Base-by-base conservation (phyloP, 2,797 vertebrate species). In the Hypotaenidia philippensis region DNA sequence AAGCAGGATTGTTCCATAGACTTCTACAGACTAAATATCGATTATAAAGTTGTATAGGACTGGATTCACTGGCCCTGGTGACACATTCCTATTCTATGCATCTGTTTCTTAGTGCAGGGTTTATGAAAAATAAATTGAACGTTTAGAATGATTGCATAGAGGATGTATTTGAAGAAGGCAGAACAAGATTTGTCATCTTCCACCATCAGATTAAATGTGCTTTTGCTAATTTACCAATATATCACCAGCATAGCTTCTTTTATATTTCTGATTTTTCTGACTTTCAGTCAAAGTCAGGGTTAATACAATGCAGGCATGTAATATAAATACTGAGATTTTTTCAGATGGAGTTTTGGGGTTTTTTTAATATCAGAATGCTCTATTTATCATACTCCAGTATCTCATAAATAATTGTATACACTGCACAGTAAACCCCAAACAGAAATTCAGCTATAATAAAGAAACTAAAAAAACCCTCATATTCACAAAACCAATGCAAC, bases 381-480 rank as follows among this genome's bases (percentile, higher is more conserved):
- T 81, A 88, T 96, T 98, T 95, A 96, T 95, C 87, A 85, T 91
- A 92, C 75, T 92, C 85, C 29, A 76, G 84, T 87, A 96, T 96
- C 95, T 96, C 84, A 89, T 95, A 97, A 97, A 97, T 95, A 97
- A 97, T 95, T 97, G 94, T 71, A 96, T 92, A 96, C 69, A 93
- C 44, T 72, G 61, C 47, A 94, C 8, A 93, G 68, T 87, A 97
- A 97, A 96, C 64, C 94, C 93, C 94, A 87, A 96, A 97, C 94
- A 75, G 41, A 97, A 97, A 97, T 96, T 93, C 74, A 89, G 75
- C n/a, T 92, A 70, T 93, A 95, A 93, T 89, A 92, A 97, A 97
- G 92, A 95, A 96, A 97, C 83, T 90, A 93, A 40, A 90, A 94
- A 96, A 21, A 55, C 5, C 14, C 23, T 84, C 68, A 70, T 21